phyloP scores from a whole-genome alignment of 64 coral and sea anemone species.

The Actinia equina region DNA sequence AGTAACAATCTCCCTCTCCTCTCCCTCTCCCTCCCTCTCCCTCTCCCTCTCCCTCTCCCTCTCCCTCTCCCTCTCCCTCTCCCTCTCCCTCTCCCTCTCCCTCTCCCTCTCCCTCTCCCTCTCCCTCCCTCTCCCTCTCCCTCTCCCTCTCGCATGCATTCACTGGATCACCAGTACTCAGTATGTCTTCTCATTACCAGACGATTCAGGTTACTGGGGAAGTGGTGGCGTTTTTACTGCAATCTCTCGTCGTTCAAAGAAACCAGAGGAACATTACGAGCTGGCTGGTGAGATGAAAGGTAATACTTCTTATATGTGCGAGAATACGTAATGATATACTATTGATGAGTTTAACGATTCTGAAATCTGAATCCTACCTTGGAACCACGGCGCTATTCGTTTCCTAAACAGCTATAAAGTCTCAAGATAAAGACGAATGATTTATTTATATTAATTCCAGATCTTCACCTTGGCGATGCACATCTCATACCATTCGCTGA shows the following conservation, averaged over 20 bases:
- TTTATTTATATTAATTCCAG: not conserved
- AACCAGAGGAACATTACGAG: constrained; percentile 65
- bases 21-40: no score
- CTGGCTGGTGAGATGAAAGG: constrained; percentile 83
- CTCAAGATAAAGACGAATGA: not conserved
- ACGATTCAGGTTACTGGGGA: constrained; percentile 86
- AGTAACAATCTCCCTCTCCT: no score
- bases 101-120: no score
- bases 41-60: no score
- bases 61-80: no score
- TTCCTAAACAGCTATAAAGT: no score
- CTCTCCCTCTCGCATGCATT: not conserved
- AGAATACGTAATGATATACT: not conserved
- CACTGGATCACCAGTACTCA: not conserved
- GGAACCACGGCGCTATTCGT: no score
- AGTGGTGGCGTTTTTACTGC: constrained; percentile 83
- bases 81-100: no score
- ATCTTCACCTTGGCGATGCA: constrained; percentile 67
- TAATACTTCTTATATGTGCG: not conserved
- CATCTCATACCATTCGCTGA: constrained; percentile 64
- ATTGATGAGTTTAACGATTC: no score
- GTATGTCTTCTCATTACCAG: constrained; percentile 16
- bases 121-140: no score
- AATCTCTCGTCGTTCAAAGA: constrained; percentile 47
- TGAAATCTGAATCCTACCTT: no score